A percentile compares a stretch with the other conserved stretches of the same genome.
phyloP scores from a whole-genome alignment of 2,113 vertebrate species.

The Xenopus tropicalis region UCB_Xtro_10.0 CM004447.2:57184001-57184500 shows the following conservation, averaged over 20 bases:
- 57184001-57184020: conserved; percentile 53
- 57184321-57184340: neutral
- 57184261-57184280: neutral
- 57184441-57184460: too few relatives aligned
- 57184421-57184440: too few relatives aligned
- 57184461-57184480: too few relatives aligned
- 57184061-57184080: conserved; percentile 68
- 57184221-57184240: neutral
- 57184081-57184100: conserved; percentile 51
- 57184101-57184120: neutral
- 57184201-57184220: neutral
- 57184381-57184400: too few relatives aligned
- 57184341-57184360: neutral
- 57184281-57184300: neutral
- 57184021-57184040: conserved; percentile 73
- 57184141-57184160: neutral
- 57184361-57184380: too few relatives aligned
- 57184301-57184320: neutral
- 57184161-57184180: neutral
- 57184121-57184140: neutral
- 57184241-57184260: neutral
- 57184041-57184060: conserved; percentile 69
- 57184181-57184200: neutral
- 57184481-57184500: too few relatives aligned
- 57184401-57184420: too few relatives aligned